phyloP scores from a whole-genome alignment of 2,888 invertebrate genomes.

The Lapara coniferarum region DNA sequence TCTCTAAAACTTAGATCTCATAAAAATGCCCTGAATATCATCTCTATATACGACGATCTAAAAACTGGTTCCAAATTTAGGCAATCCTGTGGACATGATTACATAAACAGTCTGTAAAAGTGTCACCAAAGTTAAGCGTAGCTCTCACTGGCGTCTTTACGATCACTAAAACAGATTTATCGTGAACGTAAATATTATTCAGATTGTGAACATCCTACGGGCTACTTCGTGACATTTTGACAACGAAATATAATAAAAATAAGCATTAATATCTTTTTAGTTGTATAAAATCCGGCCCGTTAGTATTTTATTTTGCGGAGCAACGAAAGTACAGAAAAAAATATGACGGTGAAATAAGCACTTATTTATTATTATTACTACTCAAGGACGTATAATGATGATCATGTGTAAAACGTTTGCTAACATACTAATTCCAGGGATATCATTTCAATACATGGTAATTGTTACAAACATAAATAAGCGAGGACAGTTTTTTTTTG shows the following conservation, averaged over 20 bases:
- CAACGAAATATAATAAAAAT: constrained; percentile 13
- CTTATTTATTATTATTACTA: too few relatives aligned
- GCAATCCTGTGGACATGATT: constrained; percentile 41
- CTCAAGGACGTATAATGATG: too few relatives aligned
- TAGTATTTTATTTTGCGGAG: neutral
- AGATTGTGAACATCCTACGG: constrained; percentile 18
- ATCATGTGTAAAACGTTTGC: too few relatives aligned
- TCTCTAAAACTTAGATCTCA: neutral
- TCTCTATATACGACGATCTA: constrained; percentile 15
- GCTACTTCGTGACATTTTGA: constrained; percentile 10
- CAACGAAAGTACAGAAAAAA: neutral
- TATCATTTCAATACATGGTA: too few relatives aligned
- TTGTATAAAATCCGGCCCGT: neutral
- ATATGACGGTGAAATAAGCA: too few relatives aligned
- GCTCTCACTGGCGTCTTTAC: constrained; percentile 36
- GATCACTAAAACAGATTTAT: constrained; percentile 42
- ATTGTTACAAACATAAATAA: too few relatives aligned
- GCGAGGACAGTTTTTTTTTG: too few relatives aligned
- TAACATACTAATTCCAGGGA: too few relatives aligned
- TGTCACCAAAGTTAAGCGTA: constrained; percentile 44
- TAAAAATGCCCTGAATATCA: constrained; percentile 7
- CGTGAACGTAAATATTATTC: constrained; percentile 29
- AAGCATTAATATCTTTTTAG: neutral
- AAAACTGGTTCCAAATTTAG: constrained; percentile 45
- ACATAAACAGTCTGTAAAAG: constrained; percentile 51